A percentile compares a stretch with the other conserved stretches of the same genome.
Conservation (phyloP, 2,888 invertebrate genomes). For the Pedicia rivosa region DNA sequence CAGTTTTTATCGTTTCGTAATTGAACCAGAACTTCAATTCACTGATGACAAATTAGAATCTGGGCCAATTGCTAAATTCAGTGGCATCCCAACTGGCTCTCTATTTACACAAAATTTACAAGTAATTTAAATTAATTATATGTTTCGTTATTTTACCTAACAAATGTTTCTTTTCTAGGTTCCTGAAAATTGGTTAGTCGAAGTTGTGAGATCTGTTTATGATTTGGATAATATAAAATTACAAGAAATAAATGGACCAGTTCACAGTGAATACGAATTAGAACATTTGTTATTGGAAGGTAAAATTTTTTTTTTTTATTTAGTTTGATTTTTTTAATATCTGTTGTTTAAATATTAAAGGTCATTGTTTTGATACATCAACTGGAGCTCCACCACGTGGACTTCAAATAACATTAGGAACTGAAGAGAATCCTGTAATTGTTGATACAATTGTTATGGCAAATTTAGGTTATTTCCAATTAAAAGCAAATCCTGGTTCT, state of each 20-base stretch:
- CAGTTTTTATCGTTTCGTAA: constrained; percentile 89
- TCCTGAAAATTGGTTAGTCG: constrained; percentile 93
- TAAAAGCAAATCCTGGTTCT: constrained; percentile 95
- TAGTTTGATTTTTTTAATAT: too few species aligned
- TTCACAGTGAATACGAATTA: constrained; percentile 89
- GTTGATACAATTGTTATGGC: constrained; percentile 99
- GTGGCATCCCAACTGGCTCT: constrained; percentile 79
- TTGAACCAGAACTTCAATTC: constrained; percentile 81
- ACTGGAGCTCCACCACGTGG: constrained; percentile 91
- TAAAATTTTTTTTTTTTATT: too few species aligned
- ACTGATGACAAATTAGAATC: constrained; percentile 47
- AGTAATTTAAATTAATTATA: too few species aligned
- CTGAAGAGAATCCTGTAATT: constrained; percentile 54
- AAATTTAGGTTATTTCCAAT: constrained; percentile 95
- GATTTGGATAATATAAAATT: constrained; percentile 95
- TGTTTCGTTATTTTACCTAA: constrained; percentile 6
- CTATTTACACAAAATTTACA: constrained; percentile 75
- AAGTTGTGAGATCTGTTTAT: constrained; percentile 80
- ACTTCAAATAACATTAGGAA: constrained; percentile 88
- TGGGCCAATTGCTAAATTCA: constrained; percentile 74
- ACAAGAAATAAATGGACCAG: constrained; percentile 77
- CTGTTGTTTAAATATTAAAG: constrained; percentile 5
- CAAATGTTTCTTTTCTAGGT: too few species aligned
- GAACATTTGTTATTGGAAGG: constrained; percentile 87
- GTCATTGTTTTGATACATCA: constrained; percentile 87